phyloP scores from a whole-genome alignment of 2,113 vertebrate species.

The Clinocottus analis region DNA sequence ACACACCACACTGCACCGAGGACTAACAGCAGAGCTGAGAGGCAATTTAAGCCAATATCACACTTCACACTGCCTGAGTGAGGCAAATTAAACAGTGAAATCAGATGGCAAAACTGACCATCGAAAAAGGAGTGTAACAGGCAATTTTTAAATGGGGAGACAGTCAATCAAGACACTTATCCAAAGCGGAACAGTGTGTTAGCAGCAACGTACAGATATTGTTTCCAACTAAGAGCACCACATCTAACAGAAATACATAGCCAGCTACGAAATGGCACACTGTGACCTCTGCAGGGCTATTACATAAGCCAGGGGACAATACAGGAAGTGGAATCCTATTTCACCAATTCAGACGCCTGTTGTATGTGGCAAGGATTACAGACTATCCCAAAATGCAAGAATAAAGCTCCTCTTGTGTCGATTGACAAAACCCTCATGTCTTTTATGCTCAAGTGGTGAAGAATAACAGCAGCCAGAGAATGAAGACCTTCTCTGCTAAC shows the following conservation, averaged over 20 bases:
- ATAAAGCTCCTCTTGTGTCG: conserved; percentile 38
- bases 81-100: conserved; percentile 77
- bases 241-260: conserved; percentile 3
- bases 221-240: conserved; percentile 15
- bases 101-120: conserved; percentile 74
- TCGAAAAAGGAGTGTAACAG: conserved; percentile 63
- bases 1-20: conserved; percentile 66
- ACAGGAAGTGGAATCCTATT: conserved; percentile 62
- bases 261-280: conserved; percentile 33
- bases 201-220: not conserved
- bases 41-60: conserved; percentile 75
- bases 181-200: not conserved
- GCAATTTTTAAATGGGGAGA: conserved; percentile 44
- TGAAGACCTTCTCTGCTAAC: conserved; percentile 39
- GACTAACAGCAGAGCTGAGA: conserved; percentile 64
- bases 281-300: conserved; percentile 52
- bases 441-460: conserved; percentile 33
- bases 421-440: conserved; percentile 41
- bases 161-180: conserved; percentile 36
- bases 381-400: conserved; percentile 44
- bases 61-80: conserved; percentile 68
- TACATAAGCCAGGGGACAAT: conserved; percentile 54
- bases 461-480: conserved; percentile 35
- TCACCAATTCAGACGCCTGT: conserved; percentile 46
- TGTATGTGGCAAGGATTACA: conserved; percentile 51